Evolutionary conservation across 1,140 invertebrate species (phyloP).

Genomic region (Lepeophtheirus salmonis): DNA sequence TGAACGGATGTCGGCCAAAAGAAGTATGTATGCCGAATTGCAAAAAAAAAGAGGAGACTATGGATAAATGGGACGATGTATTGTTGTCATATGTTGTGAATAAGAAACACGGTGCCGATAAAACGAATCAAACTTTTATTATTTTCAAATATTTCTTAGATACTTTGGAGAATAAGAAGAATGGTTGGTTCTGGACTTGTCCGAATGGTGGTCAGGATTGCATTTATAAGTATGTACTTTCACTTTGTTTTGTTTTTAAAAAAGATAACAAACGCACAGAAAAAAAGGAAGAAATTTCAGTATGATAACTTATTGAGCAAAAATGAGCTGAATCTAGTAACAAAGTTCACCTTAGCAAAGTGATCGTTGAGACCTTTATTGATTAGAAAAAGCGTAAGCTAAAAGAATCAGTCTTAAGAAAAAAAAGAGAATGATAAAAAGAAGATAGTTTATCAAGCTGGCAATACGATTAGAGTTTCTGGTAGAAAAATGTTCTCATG

Average conservation of each 20-base stretch:
- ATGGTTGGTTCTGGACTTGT: slow-evolving; percentile 99
- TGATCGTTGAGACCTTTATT: slow-evolving; percentile 86
- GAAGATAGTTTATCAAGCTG: slow-evolving; percentile 67
- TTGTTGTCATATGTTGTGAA: slow-evolving; percentile 88
- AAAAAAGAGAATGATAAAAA: slow-evolving; percentile 73
- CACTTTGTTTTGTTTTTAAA: slow-evolving; percentile 85
- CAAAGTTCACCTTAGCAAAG: slow-evolving; percentile 50
- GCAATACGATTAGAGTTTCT: slow-evolving; percentile 72
- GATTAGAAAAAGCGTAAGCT: slow-evolving; percentile 97
- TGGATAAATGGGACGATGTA: slow-evolving; percentile 91
- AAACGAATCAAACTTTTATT: slow-evolving; percentile 34
- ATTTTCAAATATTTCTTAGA: slow-evolving; percentile 97
- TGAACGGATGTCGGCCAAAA: slow-evolving; percentile 55
- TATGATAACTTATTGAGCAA: slow-evolving; percentile 78
- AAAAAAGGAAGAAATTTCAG: slow-evolving; percentile 56
- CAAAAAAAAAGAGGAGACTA: slow-evolving; percentile 50
- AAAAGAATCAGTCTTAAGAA: slow-evolving; percentile 54
- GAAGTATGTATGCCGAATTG: slow-evolving; percentile 1
- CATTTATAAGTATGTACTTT: slow-evolving; percentile 85
- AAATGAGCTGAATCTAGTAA: slow-evolving; percentile 68
- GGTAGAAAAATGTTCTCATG: slow-evolving; percentile 98
- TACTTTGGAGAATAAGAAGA: slow-evolving; percentile 91
- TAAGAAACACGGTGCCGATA: slow-evolving; percentile 61
- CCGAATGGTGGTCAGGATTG: slow-evolving; percentile 67
- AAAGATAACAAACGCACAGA: slow-evolving; percentile 71